Evolutionary conservation across 1,140 invertebrate genomes (phyloP), one percentile per base, ranked within the genome.

Genomic region (Odontomachus brunneus): DNA sequence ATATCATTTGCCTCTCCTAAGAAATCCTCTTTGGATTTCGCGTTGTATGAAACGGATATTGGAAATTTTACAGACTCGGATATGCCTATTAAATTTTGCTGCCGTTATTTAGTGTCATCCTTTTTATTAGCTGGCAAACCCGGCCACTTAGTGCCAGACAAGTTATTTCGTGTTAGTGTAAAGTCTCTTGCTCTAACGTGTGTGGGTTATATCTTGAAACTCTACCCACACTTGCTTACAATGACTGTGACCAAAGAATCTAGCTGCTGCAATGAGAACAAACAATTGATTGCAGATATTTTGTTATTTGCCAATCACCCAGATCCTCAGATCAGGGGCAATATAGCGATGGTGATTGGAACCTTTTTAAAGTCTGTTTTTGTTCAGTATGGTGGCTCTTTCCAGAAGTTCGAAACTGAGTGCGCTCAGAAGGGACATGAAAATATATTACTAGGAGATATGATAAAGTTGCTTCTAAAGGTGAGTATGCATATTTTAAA

Each of bases 271-370:
- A 59, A 71, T 19, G 90, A 91, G 44, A 91, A 94, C 76, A 92
- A 92, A 89, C 96, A 96, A 91, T 93, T 95, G 84, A 95, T 98
- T 63, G 94, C 94, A 22, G 97, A 98, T 91, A 91, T 98, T 44
- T 93, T 97, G 33, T 92, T 97, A 19, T 97, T 96, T 91, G 95
- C 95, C 48, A 92, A 95, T 88, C 97, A 98, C 92, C 92, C 94
- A 53, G 98, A 98, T 94, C 98, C 97, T 0, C 97, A 98, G 90
- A 94, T 98, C 24, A 95, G 97, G 86, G 97, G 97, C 9, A 95
- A 96, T 80, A 94, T 96, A 7, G 95, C 96, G 60, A 93, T 96
- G 19, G 91, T 97, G 69, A 94, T 97, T 72, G 96, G 96, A 3
- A 95, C 95, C 85, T 96, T 97, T 89, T 92, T 98, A 38, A 94